Conservation (phyloP, 2,888 invertebrate genomes). For the Meteorus colon region DNA sequence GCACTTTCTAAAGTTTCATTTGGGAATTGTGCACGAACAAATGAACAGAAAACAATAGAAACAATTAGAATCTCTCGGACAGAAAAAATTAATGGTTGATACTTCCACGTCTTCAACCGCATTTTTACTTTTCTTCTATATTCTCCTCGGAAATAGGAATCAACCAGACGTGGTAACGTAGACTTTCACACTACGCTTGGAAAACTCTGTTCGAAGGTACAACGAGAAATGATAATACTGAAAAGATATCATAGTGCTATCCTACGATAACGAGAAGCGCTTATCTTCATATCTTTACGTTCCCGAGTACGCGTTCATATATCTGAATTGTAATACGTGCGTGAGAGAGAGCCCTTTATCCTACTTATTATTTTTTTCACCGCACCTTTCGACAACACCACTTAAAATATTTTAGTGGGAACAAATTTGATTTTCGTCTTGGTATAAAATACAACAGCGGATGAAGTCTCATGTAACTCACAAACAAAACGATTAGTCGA, state of each 20-base stretch:
- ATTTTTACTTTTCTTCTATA: constrained; percentile 25
- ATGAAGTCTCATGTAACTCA: too few relatives aligned
- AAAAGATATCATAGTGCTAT: constrained; percentile 61
- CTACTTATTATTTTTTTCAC: constrained; percentile 49
- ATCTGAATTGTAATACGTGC: constrained; percentile 33
- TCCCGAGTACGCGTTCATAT: constrained; percentile 43
- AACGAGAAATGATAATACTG: constrained; percentile 55
- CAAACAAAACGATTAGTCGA: too few relatives aligned
- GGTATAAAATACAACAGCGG: too few relatives aligned
- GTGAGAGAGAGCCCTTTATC: constrained; percentile 49
- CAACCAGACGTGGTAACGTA: constrained; percentile 5
- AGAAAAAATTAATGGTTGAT: background rate
- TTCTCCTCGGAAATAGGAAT: background rate
- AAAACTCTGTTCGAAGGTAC: constrained; percentile 23
- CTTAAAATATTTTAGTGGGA: background rate
- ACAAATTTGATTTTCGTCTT: background rate
- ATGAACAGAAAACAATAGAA: constrained; percentile 29
- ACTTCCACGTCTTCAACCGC: constrained; percentile 17
- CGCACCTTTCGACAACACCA: background rate
- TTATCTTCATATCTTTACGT: constrained; percentile 59
- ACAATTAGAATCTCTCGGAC: constrained; percentile 6
- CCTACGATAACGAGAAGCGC: constrained; percentile 59
- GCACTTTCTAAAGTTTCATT: constrained; percentile 59
- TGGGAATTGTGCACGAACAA: constrained; percentile 41
- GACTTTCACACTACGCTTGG: constrained; percentile 45